Conservation (phyloP, 2,113 vertebrate species). For the Mesitornis unicolor region DNA sequence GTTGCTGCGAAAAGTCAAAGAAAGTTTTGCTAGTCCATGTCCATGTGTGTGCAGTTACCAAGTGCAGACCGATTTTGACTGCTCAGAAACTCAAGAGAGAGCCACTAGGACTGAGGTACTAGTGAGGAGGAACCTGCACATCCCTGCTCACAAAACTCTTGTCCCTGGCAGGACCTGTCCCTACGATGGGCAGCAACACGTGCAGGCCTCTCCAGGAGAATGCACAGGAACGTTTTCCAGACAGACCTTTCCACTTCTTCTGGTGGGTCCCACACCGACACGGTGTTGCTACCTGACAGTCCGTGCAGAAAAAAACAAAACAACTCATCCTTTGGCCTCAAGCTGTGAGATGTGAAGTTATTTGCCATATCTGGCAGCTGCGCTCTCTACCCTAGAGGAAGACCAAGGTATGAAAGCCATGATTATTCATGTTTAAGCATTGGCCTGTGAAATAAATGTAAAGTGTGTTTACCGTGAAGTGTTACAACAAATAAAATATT, state of each 20-base stretch:
- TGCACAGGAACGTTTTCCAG: rapidly evolving
- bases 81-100: neutral
- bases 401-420: neutral
- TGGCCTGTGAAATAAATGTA: neutral
- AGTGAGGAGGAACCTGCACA: neutral
- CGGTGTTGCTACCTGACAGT: rapidly evolving
- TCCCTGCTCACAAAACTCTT: neutral
- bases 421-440: neutral
- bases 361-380: neutral
- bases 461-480: neutral
- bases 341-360: neutral
- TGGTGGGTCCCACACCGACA: neutral
- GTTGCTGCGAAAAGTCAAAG: neutral
- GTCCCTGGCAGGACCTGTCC: neutral
- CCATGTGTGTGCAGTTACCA: neutral
- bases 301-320: neutral
- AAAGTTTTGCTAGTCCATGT: neutral
- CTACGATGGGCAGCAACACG: neutral
- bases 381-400: neutral
- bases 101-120: neutral
- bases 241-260: neutral
- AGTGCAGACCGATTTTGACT: neutral
- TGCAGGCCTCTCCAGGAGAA: neutral
- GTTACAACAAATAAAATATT: conserved; percentile 4
- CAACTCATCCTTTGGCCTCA: neutral